Base-by-base conservation (phyloP, 2,888 invertebrate species). In the Ctena decussata region DNA sequence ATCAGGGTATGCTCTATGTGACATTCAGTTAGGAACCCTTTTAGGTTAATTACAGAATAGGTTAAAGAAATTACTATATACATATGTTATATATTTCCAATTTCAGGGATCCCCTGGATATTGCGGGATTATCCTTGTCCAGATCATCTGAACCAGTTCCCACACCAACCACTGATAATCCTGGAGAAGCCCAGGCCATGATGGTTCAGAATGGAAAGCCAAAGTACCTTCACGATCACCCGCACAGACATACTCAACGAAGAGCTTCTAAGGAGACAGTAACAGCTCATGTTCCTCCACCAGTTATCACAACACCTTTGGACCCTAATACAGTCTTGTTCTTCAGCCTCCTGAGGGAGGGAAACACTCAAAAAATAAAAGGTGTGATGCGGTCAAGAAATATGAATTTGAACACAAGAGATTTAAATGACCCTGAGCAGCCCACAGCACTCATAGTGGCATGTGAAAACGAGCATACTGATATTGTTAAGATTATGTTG, bases 371-470 rank as follows among this genome's bases (percentile, higher is more conserved):
- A 32, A 88, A 87, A 70, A 79, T 83, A 32, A 89, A 86, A 49
- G 65, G 80, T 11, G 83, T 91, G 35, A 76, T 92, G 35, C 86
- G 92, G 44, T 44, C 41, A 41, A 91, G 91, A 35, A 85, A 87
- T 27, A 81, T 91, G 37, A 88, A 92, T 71, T 84, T 90, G 12
- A 90, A 92, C 76, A 89, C 91, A n/a, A 80, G 92, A 46, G 91
- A 91, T 35, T 30, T 84, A 1, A 90, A 91, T 21, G 91, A 93
- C 75, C 85, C 89, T 8, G 71, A 80, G 11, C 65, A 82, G 35
- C 92, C 93, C 0, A 93, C 94, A 21, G 92, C 93, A 8, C 82
- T 95, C 18, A 83, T 94, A 11, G 87, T 91, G 0, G 94, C 94
- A 6, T 91, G 92, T 73, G 91, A 93, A 80, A 71, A 86, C 18